phyloP scores from a whole-genome alignment of 2,113 vertebrate species.

The Cyprinus carpio region DNA sequence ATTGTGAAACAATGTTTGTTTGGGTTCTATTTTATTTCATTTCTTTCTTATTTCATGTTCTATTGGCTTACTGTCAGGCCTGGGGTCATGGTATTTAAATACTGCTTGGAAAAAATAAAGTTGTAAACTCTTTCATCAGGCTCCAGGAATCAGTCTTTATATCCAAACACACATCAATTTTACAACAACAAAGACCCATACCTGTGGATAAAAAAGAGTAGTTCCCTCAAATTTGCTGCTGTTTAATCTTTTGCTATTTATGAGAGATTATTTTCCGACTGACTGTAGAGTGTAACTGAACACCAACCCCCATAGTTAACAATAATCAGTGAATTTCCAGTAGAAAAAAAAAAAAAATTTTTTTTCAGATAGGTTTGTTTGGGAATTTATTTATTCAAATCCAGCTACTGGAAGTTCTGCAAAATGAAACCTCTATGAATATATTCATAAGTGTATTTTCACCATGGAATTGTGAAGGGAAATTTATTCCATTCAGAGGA shows the following conservation, averaged over 20 bases:
- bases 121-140: neutral
- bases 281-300: neutral
- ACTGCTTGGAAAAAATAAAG: neutral
- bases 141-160: neutral
- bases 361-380: slow-evolving; percentile 17
- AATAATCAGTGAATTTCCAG: neutral
- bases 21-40: neutral
- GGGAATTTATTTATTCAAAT: slow-evolving; percentile 32
- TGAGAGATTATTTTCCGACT: neutral
- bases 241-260: neutral
- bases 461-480: slow-evolving; percentile 16
- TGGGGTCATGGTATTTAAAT: too few species aligned
- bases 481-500: slow-evolving; percentile 37
- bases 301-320: slow-evolving; percentile 10
- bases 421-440: slow-evolving; percentile 41
- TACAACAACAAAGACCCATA: too few species aligned
- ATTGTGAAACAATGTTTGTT: too few species aligned
- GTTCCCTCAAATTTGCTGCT: neutral
- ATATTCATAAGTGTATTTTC: slow-evolving; percentile 50
- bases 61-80: neutral
- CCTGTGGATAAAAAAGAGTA: neutral
- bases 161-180: neutral
- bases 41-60: too few species aligned
- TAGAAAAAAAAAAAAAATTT: neutral
- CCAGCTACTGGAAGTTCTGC: slow-evolving; percentile 11